Percentiles rank a stretch among this genome's conserved stretches.
Conservation (phyloP, 1,140 invertebrate species). For the Tribolium madens region DNA sequence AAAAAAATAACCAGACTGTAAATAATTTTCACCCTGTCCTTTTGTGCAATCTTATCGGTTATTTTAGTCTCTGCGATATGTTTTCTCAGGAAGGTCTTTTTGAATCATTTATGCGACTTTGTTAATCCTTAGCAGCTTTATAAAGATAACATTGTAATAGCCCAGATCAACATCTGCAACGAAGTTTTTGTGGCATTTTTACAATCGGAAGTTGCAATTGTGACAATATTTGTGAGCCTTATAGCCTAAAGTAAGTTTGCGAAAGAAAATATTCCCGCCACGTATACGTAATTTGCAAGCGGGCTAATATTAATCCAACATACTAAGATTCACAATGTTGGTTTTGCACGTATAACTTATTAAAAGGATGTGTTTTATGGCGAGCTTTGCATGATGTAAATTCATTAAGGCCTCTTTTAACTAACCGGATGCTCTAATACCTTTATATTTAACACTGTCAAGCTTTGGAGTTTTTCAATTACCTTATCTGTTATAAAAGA, state of each 20-base stretch:
- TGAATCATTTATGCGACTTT: conserved; percentile 36
- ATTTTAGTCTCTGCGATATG: neutral
- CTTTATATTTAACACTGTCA: conserved; percentile 27
- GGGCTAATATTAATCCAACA: conserved; percentile 25
- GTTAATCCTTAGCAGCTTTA: conserved; percentile 43
- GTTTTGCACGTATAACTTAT: conserved; percentile 42
- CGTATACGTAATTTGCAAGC: conserved; percentile 39
- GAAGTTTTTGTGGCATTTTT: conserved; percentile 16
- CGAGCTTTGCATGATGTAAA: conserved; percentile 19
- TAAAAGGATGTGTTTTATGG: conserved; percentile 38
- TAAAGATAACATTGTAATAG: conserved; percentile 42
- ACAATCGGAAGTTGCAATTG: conserved; percentile 29
- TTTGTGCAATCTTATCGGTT: conserved; percentile 10
- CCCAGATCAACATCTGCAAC: neutral
- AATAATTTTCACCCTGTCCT: too few relatives aligned
- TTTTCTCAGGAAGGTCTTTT: conserved; percentile 16
- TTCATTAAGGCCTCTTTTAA: conserved; percentile 36
- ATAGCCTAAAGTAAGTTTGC: conserved; percentile 1
- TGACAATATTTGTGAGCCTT: neutral
- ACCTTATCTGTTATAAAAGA: conserved; percentile 13
- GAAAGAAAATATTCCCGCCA: conserved; percentile 29
- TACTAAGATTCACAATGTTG: conserved; percentile 29
- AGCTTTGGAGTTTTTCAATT: conserved; percentile 28
- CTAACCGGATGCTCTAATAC: conserved; percentile 24
- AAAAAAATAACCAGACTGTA: too few relatives aligned